Percentiles rank a stretch among this genome's conserved stretches.
Conservation (phyloP, 23 tunicate genomes). For the Phallusia fumigata region DNA sequence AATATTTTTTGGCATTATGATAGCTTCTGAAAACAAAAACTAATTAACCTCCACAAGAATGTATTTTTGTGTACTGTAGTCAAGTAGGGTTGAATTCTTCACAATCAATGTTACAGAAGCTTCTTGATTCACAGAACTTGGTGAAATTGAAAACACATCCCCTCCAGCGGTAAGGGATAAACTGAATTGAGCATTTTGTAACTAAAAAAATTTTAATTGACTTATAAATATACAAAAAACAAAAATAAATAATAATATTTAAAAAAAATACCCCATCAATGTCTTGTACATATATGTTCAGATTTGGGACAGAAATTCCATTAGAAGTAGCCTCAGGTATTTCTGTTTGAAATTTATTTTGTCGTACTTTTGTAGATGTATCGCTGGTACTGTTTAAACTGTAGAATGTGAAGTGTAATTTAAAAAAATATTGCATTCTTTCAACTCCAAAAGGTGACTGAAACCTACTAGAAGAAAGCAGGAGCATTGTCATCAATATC, state of each 20-base stretch:
- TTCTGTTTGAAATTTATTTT: not conserved
- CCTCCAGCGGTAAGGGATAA: not conserved
- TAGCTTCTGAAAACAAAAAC: too few species aligned
- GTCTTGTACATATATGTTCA: not conserved
- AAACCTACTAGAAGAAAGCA: not conserved
- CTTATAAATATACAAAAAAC: not conserved
- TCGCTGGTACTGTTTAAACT: not conserved
- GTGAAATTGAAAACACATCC: not conserved
- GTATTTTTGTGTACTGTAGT: not conserved
- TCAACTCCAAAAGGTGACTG: too few species aligned
- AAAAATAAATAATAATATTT: not conserved
- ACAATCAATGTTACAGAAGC: not conserved
- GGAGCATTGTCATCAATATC: not conserved
- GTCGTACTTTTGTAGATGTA: not conserved
- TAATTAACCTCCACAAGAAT: conserved; percentile 1
- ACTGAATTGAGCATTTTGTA: not conserved
- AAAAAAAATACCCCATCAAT: not conserved
- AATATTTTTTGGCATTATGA: too few species aligned
- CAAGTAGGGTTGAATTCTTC: not conserved
- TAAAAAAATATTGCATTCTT: too few species aligned
- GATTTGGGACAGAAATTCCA: not conserved
- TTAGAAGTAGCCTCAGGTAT: not conserved
- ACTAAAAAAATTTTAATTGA: not conserved
- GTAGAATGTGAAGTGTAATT: too few species aligned
- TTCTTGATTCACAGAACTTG: not conserved